Evolutionary conservation across 2,888 invertebrate species (phyloP), one percentile per base, ranked within the genome.

Genomic region (Empis livida): DNA sequence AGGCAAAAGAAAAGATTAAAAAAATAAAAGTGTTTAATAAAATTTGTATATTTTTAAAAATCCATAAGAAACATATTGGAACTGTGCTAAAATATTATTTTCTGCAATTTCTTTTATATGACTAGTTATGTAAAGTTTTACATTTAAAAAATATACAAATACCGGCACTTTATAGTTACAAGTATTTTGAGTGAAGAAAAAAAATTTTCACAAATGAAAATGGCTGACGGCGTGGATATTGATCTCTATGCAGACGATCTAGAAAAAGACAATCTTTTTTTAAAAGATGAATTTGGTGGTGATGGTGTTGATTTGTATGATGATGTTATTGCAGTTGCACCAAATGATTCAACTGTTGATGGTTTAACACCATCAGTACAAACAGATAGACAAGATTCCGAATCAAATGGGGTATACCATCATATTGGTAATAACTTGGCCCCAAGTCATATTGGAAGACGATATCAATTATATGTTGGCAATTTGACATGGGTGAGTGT

Each of bases 161-260:
- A 27, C 23, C 23, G 23, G 23, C 23, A 27, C 23, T 2, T 8
- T 9, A 27, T 27, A 27, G 8, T 27, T 27, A 8, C 8, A 27
- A 27, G 8, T 8, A 6, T 8, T 27, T 27, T 8, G 23, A 9
- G 9, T 8, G 23, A 9, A 27, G 9, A 27, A 27, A 27, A 27
- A 27, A 27, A 27, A 6, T 35, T 8, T 32, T 32, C 32, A n/a
- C 13, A 31, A 51, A 54, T 53, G 53, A 80, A 77, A 80, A 89
- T 90, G 89, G 91, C 91, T 77, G 93, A 93, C 75, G 84, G 89
- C 77, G 84, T 84, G 69, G 94, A 94, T 76, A 91, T 94, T 74
- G 94, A 95, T 83, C 80, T 95, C 63, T 95, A 95, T 73, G 91
- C 89, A 59, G 94, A 94, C 70, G 93, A 94, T 78, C 84, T 94